Evolutionary conservation across 1,140 invertebrate genomes (phyloP).

Genomic region (Calephelis nemesis): DNA sequence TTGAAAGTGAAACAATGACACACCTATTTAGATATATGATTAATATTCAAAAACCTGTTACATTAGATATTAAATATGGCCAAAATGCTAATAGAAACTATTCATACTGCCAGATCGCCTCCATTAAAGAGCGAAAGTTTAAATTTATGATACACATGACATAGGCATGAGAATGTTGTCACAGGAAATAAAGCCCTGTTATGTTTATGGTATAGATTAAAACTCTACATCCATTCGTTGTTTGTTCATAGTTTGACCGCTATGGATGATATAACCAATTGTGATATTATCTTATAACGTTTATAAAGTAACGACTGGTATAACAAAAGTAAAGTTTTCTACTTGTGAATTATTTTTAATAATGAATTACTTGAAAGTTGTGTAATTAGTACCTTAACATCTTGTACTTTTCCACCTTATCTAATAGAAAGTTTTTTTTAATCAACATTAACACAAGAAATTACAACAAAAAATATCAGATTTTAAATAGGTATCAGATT

Average conservation of each 20-base stretch:
- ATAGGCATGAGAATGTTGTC: constrained; percentile 5
- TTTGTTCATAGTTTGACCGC: background rate
- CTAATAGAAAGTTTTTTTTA: too few species aligned
- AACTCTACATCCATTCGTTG: background rate
- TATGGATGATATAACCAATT: constrained; percentile 29
- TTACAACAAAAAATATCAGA: too few species aligned
- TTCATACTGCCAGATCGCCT: constrained; percentile 17
- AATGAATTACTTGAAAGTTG: too few species aligned
- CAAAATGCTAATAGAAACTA: constrained; percentile 7
- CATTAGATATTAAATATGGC: background rate
- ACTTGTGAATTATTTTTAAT: too few species aligned
- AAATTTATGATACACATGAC: constrained; percentile 21
- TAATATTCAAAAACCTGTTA: background rate
- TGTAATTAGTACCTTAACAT: too few species aligned
- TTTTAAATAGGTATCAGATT: too few species aligned
- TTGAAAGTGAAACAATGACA: constrained; percentile 10
- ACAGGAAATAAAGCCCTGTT: background rate
- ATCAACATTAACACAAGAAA: too few species aligned
- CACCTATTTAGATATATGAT: background rate
- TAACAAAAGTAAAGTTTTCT: background rate
- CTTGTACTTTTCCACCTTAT: too few species aligned
- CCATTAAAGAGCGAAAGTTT: constrained; percentile 30
- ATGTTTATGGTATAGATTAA: background rate
- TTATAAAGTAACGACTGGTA: background rate
- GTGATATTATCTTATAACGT: constrained; percentile 23